Base-by-base conservation (phyloP, 2,113 vertebrate genomes). In the Bos javanicus region DNA sequence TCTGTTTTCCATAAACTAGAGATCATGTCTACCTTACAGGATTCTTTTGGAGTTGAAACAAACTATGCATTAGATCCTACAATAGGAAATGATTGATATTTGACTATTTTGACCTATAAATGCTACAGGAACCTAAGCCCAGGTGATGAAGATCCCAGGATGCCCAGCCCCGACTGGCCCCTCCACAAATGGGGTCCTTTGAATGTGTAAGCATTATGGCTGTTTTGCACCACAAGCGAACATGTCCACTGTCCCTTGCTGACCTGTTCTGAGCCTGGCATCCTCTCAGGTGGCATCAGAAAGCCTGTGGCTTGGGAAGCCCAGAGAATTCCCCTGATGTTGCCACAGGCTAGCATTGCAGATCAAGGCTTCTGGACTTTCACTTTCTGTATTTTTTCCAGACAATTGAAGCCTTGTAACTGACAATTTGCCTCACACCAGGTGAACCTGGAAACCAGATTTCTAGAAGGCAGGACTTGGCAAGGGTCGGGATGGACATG, bases 341-440 rank as follows among this genome's bases (percentile, higher is more conserved):
- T 39, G 1, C 15, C 36, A 25, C 11, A 43, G 67, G 78, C 30
- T 67, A 33, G 30, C 16, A 14, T 0, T 23, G 30, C 33, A 48
- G 54, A 54, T n/a, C 64, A 71, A 90, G 50, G 9, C 52, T 76
- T 10, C 6, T 3, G 9, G 74, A 9, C 28, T 94, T 87, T 28
- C 3, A 2, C 2, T 83, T 94, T 93, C 90, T 94, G 86, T 56
- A 56, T 56, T 93, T 84, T 62, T 62, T 81, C 74, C 46, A 28
- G 62, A 86, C 95, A 95, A 26, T 80, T 39, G 9, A 88, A 97
- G 64, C 39, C 33, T 23, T 71, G 57, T 91, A 94, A 97, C 1
- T 96, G 97, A 89, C 95, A 95, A 56, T 71, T 94, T 62, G 86
- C 92, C 96, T 98, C 94, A 94, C 95, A 94, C 43, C 71, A 95